Base-by-base conservation (phyloP, 2,797 vertebrate genomes). In the Propithecus perrieri region DNA sequence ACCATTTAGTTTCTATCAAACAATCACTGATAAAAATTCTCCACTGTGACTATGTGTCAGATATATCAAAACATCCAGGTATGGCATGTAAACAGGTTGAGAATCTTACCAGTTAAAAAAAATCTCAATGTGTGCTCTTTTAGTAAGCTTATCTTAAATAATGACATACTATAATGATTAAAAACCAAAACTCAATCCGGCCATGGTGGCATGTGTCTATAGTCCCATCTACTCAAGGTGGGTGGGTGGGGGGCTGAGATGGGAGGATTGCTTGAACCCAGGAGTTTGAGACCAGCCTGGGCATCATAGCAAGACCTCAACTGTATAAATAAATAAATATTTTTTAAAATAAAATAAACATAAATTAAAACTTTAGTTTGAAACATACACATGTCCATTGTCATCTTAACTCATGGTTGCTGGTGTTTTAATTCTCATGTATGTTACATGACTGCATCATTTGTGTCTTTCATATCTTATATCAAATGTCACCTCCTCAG, bases 331-430 rank as follows among this genome's bases (percentile, higher is more conserved):
- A 61, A 33, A 13, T n/a, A 33, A n/a, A 76, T 50, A 50, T n/a
- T 12, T n/a, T n/a, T 20, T 11, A 33, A 75, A 76, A 53, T 35
- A 18, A 53, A 76, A 53, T n/a, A 24, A 97, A 83, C 57, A 53
- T 65, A 28, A 84, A 92, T 94, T 81, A 30, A 92, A 95, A 85
- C 24, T 87, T 92, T 33, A 78, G 53, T 69, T 57, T 85, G 59
- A 83, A 89, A 35, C 15, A 30, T 33, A 41, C 11, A n/a, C 6
- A 11, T 30, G 33, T 69, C 1, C 3, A 13, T 57, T 89, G 65
- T 89, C 35, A 46, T 90, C 72, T 79, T 79, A 94, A 86, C 50
- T 92, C 26, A 53, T 2, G 15, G 35, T 59, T 63, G 26, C 67
- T 90, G 61, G 24, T 33, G 84, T 75, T 80, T 63, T 75, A 78